A percentile compares a stretch with the other conserved stretches of the same genome.
phyloP scores from a whole-genome alignment of 2,888 invertebrate species.

The Stenodera caucasica region DNA sequence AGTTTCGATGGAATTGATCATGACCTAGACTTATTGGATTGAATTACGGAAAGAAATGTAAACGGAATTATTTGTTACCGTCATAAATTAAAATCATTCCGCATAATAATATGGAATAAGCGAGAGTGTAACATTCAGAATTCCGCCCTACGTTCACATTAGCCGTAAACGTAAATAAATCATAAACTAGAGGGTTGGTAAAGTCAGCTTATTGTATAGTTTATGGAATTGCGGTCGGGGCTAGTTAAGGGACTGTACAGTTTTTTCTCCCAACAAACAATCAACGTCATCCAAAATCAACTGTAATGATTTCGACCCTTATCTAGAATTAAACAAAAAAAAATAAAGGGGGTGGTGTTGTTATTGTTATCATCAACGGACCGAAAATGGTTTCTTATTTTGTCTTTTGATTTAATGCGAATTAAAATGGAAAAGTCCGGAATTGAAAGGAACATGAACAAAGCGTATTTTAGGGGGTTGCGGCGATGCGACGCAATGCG shows the following conservation, averaged over 20 bases:
- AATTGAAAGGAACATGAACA: conserved; percentile 31
- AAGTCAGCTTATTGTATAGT: conserved; percentile 16
- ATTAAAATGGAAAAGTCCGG: conserved; percentile 31
- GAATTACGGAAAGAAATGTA: conserved; percentile 1
- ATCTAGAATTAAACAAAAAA: conserved; percentile 16
- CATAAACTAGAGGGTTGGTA: conserved; percentile 29
- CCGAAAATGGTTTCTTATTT: conserved; percentile 18
- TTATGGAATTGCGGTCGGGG: conserved; percentile 19
- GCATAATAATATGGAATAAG: not conserved
- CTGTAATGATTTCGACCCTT: too few relatives aligned
- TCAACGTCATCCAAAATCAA: not conserved
- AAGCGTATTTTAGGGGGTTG: conserved; percentile 14
- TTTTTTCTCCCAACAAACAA: not conserved
- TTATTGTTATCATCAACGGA: not conserved
- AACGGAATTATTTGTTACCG: not conserved
- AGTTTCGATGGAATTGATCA: not conserved
- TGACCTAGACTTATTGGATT: conserved; percentile 6
- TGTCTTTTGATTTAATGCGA: conserved; percentile 34
- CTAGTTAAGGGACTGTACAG: not conserved
- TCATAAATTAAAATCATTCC: conserved; percentile 1
- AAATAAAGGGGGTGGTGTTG: not conserved
- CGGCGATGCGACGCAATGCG: conserved; percentile 32
- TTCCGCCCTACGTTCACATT: conserved; percentile 25
- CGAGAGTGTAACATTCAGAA: conserved; percentile 2
- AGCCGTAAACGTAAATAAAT: conserved; percentile 35